Percentiles rank a stretch among this genome's conserved stretches.
Conservation (phyloP, 2,888 invertebrate genomes). For the Chesias legatella region DNA sequence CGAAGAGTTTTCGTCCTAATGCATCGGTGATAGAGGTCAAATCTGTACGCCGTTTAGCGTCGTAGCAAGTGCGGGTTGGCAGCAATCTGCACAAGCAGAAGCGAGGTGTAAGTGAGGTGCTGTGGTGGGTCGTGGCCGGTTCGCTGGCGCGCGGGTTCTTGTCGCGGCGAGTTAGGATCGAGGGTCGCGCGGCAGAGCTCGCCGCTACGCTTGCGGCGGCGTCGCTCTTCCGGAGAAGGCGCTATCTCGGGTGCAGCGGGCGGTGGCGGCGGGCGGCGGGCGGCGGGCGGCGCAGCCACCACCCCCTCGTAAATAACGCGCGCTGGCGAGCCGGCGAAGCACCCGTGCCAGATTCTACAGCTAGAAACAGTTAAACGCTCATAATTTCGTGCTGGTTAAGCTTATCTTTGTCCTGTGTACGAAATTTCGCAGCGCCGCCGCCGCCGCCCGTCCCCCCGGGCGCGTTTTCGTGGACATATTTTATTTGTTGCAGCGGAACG, state of each 20-base stretch:
- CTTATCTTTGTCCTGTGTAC: constrained; percentile 80
- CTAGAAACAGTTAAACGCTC: constrained; percentile 81
- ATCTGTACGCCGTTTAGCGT: constrained; percentile 51
- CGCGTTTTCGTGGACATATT: constrained; percentile 74
- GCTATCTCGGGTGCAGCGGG: constrained; percentile 73
- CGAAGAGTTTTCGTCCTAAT: constrained; percentile 51
- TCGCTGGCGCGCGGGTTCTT: constrained; percentile 33
- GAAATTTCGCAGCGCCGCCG: constrained; percentile 62
- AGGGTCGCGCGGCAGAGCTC: constrained; percentile 31
- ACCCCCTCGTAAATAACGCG: constrained; percentile 79
- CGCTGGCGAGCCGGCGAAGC: constrained; percentile 80
- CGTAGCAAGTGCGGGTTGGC: constrained; percentile 57
- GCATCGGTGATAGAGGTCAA: constrained; percentile 60
- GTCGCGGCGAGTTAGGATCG: constrained; percentile 37
- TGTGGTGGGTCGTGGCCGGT: constrained; percentile 42
- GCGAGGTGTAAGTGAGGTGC: constrained; percentile 62
- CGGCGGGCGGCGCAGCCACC: constrained; percentile 46
- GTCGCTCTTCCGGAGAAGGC: constrained; percentile 75
- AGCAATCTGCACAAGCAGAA: constrained; percentile 70
- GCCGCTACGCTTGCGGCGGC: constrained; percentile 46
- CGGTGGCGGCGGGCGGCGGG: constrained; percentile 46
- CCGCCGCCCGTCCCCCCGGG: constrained; percentile 71
- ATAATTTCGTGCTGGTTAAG: constrained; percentile 81
- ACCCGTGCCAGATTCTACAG: constrained; percentile 80
- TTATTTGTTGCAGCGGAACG: constrained; percentile 74